phyloP scores from a whole-genome alignment of 2,888 invertebrate genomes.

The Nowickia ferox region DNA sequence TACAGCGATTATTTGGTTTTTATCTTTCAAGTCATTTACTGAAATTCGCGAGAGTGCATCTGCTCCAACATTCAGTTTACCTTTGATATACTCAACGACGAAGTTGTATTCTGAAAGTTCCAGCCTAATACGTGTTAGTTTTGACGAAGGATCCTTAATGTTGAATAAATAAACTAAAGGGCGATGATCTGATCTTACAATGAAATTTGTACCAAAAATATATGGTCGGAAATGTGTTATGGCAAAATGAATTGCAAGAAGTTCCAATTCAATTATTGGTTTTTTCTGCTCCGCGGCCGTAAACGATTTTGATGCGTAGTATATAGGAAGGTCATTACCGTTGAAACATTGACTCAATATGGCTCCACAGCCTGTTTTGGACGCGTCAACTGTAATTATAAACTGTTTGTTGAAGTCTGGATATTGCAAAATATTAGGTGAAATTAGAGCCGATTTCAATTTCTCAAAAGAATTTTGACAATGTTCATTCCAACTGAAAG shows the following conservation, averaged over 20 bases:
- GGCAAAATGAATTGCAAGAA: constrained; percentile 57
- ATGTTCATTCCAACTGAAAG: too few species aligned
- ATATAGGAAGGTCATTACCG: constrained; percentile 2
- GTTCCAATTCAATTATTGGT: constrained; percentile 30
- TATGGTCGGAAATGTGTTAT: constrained; percentile 73
- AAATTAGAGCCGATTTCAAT: background rate
- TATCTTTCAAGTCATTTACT: constrained; percentile 42
- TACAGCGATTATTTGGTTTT: constrained; percentile 3
- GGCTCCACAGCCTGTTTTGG: constrained; percentile 46
- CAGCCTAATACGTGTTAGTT: constrained; percentile 57
- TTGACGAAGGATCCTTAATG: too few species aligned
- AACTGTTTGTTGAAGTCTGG: constrained; percentile 32
- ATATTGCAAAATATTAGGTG: constrained; percentile 34
- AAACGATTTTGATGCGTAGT: constrained; percentile 13
- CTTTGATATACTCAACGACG: too few species aligned
- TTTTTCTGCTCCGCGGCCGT: constrained; percentile 36
- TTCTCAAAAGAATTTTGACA: too few species aligned
- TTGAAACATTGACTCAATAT: constrained; percentile 31
- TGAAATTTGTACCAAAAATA: constrained; percentile 70
- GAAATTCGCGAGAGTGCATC: constrained; percentile 63
- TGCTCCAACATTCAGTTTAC: constrained; percentile 56
- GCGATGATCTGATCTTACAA: constrained; percentile 54
- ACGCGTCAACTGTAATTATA: constrained; percentile 53
- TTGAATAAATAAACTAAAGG: too few species aligned
- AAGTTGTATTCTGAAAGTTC: constrained; percentile 73